Conservation (phyloP, 2,797 vertebrate genomes). For the Champsocephalus gunnari region DNA sequence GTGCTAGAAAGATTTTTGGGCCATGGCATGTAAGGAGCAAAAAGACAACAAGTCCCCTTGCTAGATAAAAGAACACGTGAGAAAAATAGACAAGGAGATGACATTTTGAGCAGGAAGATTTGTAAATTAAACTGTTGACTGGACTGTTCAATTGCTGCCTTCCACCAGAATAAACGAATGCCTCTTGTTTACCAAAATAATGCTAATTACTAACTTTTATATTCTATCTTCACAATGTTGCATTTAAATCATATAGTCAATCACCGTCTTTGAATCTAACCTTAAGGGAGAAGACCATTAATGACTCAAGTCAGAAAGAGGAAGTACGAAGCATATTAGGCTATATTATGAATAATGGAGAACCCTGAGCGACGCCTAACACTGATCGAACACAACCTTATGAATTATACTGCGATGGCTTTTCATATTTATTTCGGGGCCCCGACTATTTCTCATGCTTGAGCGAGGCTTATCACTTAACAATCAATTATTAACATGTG, state of each 20-base stretch:
- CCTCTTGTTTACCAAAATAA: not conserved
- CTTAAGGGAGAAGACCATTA: constrained; percentile 43
- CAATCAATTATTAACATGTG: constrained; percentile 88
- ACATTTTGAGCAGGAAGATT: not conserved
- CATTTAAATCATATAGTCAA: not conserved
- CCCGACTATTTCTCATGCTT: constrained; percentile 83
- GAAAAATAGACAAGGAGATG: not conserved
- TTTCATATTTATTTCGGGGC: constrained; percentile 85
- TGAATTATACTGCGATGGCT: constrained; percentile 83
- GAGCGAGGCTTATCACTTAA: constrained; percentile 85
- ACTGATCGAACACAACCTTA: constrained; percentile 86
- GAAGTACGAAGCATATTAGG: constrained; percentile 71
- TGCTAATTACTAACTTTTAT: not conserved
- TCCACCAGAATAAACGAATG: constrained; percentile 5
- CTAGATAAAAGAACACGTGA: constrained; percentile 22
- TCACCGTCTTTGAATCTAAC: constrained; percentile 28
- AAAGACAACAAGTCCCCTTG: constrained; percentile 21
- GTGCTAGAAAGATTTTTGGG: constrained; percentile 43
- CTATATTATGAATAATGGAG: constrained; percentile 82
- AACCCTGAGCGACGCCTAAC: constrained; percentile 74
- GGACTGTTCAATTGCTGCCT: not conserved
- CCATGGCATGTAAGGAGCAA: constrained; percentile 41
- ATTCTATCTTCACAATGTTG: constrained; percentile 4
- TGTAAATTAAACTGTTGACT: constrained; percentile 1
- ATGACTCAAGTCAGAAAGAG: constrained; percentile 61